Conservation (phyloP, 2,888 invertebrate species). For the Aphidius colemani region DNA sequence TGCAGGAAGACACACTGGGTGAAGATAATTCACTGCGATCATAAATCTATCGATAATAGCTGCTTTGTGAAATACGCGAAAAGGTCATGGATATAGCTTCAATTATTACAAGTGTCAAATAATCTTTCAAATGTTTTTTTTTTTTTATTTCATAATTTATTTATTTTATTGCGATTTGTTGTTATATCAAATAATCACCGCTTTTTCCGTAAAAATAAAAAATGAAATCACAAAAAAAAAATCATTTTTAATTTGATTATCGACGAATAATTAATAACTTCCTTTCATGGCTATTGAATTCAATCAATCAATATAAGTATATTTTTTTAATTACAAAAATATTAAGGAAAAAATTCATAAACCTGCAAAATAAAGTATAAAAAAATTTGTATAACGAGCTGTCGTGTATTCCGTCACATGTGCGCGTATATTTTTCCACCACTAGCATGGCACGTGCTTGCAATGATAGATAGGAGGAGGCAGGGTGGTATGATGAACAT, state of each 20-base stretch:
- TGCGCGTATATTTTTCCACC: conserved; percentile 28
- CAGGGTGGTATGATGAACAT: conserved; percentile 10
- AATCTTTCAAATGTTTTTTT: not conserved
- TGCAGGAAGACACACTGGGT: conserved; percentile 23
- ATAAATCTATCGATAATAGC: conserved; percentile 26
- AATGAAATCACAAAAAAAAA: too few relatives aligned
- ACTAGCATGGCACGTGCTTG: conserved; percentile 21
- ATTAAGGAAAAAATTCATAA: conserved; percentile 2
- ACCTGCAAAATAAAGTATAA: conserved; percentile 18
- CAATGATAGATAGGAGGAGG: conserved; percentile 14
- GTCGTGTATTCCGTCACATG: conserved; percentile 43
- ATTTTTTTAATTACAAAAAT: not conserved
- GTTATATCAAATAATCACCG: too few relatives aligned
- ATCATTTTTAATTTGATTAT: too few relatives aligned
- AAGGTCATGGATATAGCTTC: not conserved
- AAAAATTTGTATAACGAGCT: conserved; percentile 34
- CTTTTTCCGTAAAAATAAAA: too few relatives aligned
- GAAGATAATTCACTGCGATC: conserved; percentile 24
- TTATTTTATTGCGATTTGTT: too few relatives aligned
- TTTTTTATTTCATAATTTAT: not conserved
- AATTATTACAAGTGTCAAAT: conserved; percentile 5
- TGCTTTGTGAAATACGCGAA: conserved; percentile 6
- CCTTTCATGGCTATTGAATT: too few relatives aligned
- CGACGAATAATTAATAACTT: too few relatives aligned
- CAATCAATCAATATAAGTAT: too few relatives aligned